Conservation (phyloP, 1,140 invertebrate species). For the Portunus trituberculatus region DNA sequence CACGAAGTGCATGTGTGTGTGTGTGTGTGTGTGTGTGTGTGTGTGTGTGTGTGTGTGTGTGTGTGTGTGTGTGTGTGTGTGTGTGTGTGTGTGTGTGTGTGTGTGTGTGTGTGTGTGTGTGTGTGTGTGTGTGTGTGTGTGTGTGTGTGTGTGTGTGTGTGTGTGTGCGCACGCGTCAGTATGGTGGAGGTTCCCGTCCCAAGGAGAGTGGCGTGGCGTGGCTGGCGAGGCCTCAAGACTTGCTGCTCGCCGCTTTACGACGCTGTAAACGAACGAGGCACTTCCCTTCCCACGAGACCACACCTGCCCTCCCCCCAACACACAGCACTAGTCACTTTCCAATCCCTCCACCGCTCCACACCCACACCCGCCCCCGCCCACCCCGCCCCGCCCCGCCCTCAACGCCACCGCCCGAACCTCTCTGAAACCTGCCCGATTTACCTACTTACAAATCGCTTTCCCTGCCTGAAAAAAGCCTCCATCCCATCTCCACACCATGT, state of each 20-base stretch:
- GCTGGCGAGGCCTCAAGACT: too few species aligned
- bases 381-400: too few species aligned
- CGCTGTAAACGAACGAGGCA: not conserved
- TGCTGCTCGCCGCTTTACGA: not conserved
- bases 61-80: too few species aligned
- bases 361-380: not conserved
- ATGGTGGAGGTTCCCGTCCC: not conserved
- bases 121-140: not conserved
- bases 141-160: not conserved
- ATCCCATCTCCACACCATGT: not conserved
- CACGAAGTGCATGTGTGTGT: too few species aligned
- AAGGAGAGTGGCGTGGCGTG: too few species aligned
- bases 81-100: too few species aligned
- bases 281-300: not conserved
- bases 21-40: too few species aligned
- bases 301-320: not conserved
- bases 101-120: too few species aligned
- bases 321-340: not conserved
- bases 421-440: not conserved
- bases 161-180: not conserved
- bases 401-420: not conserved
- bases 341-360: not conserved
- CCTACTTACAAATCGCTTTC: slow-evolving; percentile 2
- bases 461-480: not conserved
- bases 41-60: too few species aligned